A percentile compares a stretch with the other conserved stretches of the same genome.
phyloP scores from a whole-genome alignment of 2,888 invertebrate species.

The Eremobia ochroleuca region DNA sequence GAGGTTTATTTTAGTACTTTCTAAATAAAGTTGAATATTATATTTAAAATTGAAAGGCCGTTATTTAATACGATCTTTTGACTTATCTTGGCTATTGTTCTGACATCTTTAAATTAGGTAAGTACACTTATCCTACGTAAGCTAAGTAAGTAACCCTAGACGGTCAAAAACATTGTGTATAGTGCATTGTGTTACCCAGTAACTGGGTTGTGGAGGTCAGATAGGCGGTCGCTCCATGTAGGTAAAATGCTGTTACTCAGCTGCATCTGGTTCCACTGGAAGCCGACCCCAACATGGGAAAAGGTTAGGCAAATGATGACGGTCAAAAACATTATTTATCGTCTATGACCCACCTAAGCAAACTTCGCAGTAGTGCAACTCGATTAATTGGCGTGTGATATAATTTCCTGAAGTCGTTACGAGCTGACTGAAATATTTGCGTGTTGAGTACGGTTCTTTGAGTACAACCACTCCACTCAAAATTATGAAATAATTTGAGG shows the following conservation, averaged over 20 bases:
- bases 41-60: neutral
- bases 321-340: neutral
- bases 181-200: too few relatives aligned
- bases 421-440: conserved; percentile 64
- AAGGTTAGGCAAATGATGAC: too few relatives aligned
- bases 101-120: neutral
- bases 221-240: too few relatives aligned
- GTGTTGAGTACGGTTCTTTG: conserved; percentile 63
- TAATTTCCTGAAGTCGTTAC: conserved; percentile 56
- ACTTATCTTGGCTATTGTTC: neutral
- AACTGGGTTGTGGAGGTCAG: too few relatives aligned
- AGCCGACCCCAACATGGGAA: too few relatives aligned
- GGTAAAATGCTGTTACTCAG: too few relatives aligned
- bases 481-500: conserved; percentile 63
- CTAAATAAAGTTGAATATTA: neutral
- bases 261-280: too few relatives aligned
- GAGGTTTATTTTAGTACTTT: neutral
- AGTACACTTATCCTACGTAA: neutral
- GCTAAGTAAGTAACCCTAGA: neutral
- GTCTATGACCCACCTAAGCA: neutral
- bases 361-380: neutral
- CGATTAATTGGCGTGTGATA: conserved; percentile 47
- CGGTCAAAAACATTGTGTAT: neutral
- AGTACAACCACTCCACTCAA: conserved; percentile 42
- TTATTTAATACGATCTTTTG: neutral